Conservation (phyloP, 53 echinoderm and acorn worm genomes). For the Pentamera pediparva region DNA sequence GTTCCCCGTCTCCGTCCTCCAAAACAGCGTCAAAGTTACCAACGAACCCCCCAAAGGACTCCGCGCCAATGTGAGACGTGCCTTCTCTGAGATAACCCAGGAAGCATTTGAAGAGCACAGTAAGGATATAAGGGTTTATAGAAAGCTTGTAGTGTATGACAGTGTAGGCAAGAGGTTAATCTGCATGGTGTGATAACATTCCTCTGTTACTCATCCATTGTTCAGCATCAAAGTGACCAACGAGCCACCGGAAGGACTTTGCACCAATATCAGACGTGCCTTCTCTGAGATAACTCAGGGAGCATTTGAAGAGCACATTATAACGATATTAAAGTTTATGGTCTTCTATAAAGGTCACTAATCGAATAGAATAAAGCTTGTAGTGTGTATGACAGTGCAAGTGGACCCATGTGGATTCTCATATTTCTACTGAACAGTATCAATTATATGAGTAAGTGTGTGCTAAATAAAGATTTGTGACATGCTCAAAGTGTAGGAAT, state of each 20-base stretch:
- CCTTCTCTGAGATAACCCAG: slow-evolving; percentile 89
- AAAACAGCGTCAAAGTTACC: slow-evolving; percentile 99
- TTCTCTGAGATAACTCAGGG: slow-evolving; percentile 59
- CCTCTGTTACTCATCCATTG: too few relatives aligned
- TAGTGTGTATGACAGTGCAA: too few relatives aligned
- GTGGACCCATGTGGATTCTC: too few relatives aligned
- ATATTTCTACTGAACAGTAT: too few relatives aligned
- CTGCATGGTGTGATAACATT: too few relatives aligned
- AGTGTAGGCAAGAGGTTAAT: too few relatives aligned
- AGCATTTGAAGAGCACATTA: slow-evolving; percentile 96
- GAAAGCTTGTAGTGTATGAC: too few relatives aligned
- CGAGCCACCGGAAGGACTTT: slow-evolving; percentile 92
- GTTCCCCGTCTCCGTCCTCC: slow-evolving; percentile 96
- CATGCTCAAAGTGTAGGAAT: too few relatives aligned
- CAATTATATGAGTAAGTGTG: too few relatives aligned
- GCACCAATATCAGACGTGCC: neutral
- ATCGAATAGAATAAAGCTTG: too few relatives aligned
- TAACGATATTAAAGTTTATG: slow-evolving; percentile 41
- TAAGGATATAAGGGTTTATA: slow-evolving; percentile 41
- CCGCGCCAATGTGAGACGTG: slow-evolving; percentile 82
- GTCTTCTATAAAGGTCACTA: too few relatives aligned
- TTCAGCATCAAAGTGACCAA: slow-evolving; percentile 99
- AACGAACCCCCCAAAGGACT: slow-evolving; percentile 98
- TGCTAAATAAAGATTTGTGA: too few relatives aligned
- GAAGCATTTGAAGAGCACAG: slow-evolving; percentile 96